Conservation (phyloP, 2,797 vertebrate genomes). For the Gymnodraco acuticeps region DNA sequence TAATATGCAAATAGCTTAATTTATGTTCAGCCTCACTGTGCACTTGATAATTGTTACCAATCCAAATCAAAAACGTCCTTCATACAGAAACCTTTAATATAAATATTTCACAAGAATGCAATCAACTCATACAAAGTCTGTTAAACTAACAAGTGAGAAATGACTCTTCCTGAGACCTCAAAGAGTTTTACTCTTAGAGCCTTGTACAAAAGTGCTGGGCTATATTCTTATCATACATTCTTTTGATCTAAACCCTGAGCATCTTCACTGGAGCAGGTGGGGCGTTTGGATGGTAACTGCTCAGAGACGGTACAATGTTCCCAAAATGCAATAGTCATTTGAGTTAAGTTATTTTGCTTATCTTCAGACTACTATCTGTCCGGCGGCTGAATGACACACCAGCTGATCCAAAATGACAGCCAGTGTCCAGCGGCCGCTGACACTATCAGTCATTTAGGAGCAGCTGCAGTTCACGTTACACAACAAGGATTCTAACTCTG, state of each 20-base stretch:
- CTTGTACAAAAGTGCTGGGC: rapidly evolving
- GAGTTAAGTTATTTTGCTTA: constrained; percentile 17
- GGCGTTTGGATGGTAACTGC: neutral
- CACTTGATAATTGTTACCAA: neutral
- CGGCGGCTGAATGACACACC: constrained; percentile 61
- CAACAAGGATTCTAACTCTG: constrained; percentile 1
- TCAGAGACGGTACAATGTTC: neutral
- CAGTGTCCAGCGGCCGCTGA: constrained; percentile 50
- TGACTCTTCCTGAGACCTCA: no score
- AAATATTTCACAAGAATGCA: neutral
- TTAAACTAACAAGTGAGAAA: no score
- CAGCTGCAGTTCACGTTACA: constrained; percentile 56
- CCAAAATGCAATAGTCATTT: neutral
- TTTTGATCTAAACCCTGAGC: neutral
- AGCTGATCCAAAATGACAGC: constrained; percentile 67
- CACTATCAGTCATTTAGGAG: constrained; percentile 51
- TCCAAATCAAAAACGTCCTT: neutral
- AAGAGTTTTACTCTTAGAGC: no score
- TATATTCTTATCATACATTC: neutral
- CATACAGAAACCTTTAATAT: neutral
- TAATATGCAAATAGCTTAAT: no score
- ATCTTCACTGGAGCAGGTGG: neutral
- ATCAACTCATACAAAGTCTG: no score
- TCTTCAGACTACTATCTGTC: constrained; percentile 29
- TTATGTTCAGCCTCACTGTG: neutral